Conservation (phyloP, 2,113 vertebrate genomes). For the Seriola quinqueradiata region DNA sequence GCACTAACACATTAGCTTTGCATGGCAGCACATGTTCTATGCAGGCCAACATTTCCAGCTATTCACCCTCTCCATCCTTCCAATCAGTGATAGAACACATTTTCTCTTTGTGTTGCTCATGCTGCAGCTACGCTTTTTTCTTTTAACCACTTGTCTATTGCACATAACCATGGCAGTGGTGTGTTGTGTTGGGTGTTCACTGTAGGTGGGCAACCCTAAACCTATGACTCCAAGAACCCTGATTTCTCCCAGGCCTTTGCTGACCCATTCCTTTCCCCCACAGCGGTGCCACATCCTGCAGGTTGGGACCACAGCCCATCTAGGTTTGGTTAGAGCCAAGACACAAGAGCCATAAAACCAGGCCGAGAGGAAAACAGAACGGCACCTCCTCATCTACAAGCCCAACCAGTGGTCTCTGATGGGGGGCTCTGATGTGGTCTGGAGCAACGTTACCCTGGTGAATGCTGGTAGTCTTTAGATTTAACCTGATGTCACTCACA, state of each 20-base stretch:
- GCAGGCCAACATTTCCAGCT: conserved; percentile 34
- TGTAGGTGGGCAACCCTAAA: conserved; percentile 67
- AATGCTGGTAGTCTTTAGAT: conserved; percentile 36
- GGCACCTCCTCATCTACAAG: conserved; percentile 71
- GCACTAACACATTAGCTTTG: conserved; percentile 11
- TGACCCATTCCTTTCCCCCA: conserved; percentile 53
- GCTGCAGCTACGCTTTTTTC: conserved; percentile 10
- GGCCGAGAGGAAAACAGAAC: conserved; percentile 65
- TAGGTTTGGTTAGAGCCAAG: conserved; percentile 75
- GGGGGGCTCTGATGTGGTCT: conserved; percentile 68
- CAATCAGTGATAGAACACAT: conserved; percentile 11
- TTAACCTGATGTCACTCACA: conserved; percentile 47
- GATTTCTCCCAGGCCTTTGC: conserved; percentile 58
- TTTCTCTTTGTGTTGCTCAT: conserved; percentile 1
- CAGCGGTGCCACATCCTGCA: conserved; percentile 77
- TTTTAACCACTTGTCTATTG: conserved; percentile 39
- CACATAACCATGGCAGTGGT: conserved; percentile 7
- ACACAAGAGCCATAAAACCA: conserved; percentile 69
- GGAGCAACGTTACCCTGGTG: conserved; percentile 26
- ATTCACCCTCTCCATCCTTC: conserved; percentile 18
- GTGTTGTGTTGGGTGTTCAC: conserved; percentile 61
- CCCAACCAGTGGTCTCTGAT: conserved; percentile 49
- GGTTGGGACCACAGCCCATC: conserved; percentile 76
- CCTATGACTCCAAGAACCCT: conserved; percentile 40
- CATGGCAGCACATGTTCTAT: conserved; percentile 45